Base-by-base conservation (phyloP, 2,888 invertebrate genomes). In the Drosophila algonquin region DNA sequence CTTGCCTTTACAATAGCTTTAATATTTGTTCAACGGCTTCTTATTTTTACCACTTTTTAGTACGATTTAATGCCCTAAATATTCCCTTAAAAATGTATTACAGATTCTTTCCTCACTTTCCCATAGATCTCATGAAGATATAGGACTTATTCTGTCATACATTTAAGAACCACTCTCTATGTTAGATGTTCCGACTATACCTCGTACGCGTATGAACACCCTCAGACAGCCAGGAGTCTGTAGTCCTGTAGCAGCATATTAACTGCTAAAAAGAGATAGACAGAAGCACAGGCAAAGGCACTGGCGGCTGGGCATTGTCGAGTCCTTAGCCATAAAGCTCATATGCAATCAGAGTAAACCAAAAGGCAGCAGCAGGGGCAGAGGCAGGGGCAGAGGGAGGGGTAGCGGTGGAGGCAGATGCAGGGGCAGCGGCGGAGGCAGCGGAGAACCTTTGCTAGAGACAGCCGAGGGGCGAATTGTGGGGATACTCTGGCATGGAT, bases 301-400 rank as follows among this genome's bases (percentile, higher is more conserved):
- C 24, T 58, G 18, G 32, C 32, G 18, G 32, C 32, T 48, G 58
- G 46, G 16, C 18, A 7, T 24, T n/a, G 27, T 14, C 35, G 12
- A 35, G 21, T 55, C 55, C 51, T 55, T 71, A 5, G 51, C 47
- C 35, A 35, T 51, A 61, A 61, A 57, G 40, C 44, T 57, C 50
- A 65, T 64, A 56, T 56, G 60, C 44, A 60, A 65, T 54, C 54
- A 61, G 54, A 30, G 50, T 32, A 52, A 18, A 45, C 35, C 64
- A 59, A 59, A 54, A 32, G 69, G 46, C 45, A 58, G 30, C 4
- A 10, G 21, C 24, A 24, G 24, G 5, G 24, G 24, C 4, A 24
- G 24, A 3, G 24, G 24, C 24, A 24, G 24, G 0, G 24, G 21
- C 35, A 21, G 2, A 0, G 21, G 12, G 4, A 51, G 35, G 8